Percentiles rank a stretch among this genome's conserved stretches.
phyloP scores from a whole-genome alignment of 2,797 vertebrate genomes.

The Pangasius sanitwongsei region DNA sequence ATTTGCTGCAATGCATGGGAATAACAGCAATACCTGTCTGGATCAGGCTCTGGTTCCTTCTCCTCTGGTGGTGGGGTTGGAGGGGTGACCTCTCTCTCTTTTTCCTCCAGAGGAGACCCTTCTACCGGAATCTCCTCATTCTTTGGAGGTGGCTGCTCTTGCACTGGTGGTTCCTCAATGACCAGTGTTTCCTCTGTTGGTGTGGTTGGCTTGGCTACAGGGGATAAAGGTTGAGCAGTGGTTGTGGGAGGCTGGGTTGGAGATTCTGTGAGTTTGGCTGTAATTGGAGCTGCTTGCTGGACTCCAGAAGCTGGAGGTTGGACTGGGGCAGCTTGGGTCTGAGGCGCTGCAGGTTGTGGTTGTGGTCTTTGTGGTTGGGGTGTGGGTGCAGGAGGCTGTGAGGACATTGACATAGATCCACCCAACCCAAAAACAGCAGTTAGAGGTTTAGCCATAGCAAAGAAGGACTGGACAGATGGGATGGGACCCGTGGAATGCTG shows the following conservation, averaged over 20 bases:
- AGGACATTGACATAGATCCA: slow-evolving; percentile 70
- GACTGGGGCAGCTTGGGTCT: slow-evolving; percentile 12
- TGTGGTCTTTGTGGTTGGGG: slow-evolving; percentile 64
- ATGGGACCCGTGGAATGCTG: slow-evolving; percentile 64
- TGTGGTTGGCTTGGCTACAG: slow-evolving; percentile 45
- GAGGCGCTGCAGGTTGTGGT: slow-evolving; percentile 49
- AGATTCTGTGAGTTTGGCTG: slow-evolving; percentile 44
- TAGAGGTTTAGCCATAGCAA: slow-evolving; percentile 80
- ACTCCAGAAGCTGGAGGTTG: slow-evolving; percentile 30
- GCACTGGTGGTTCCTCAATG: slow-evolving; percentile 55
- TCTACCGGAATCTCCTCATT: slow-evolving; percentile 68
- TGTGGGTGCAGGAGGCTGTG: slow-evolving; percentile 63
- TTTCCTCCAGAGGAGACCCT: slow-evolving; percentile 54
- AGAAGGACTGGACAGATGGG: slow-evolving; percentile 77
- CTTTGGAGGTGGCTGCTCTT: slow-evolving; percentile 25
- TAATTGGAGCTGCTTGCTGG: slow-evolving; percentile 54
- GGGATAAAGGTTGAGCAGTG: slow-evolving; percentile 55
- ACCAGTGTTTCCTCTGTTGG: slow-evolving; percentile 37
- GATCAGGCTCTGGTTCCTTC: slow-evolving; percentile 60
- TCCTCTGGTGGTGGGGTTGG: slow-evolving; percentile 64
- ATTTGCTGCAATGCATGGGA: not conserved
- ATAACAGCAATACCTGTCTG: slow-evolving; percentile 70
- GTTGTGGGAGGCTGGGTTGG: slow-evolving; percentile 38
- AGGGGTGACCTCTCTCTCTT: slow-evolving; percentile 63
- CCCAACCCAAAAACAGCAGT: slow-evolving; percentile 77